Evolutionary conservation across 2,797 vertebrate genomes (phyloP).

Genomic region (Neosalanx taihuensis): DNA sequence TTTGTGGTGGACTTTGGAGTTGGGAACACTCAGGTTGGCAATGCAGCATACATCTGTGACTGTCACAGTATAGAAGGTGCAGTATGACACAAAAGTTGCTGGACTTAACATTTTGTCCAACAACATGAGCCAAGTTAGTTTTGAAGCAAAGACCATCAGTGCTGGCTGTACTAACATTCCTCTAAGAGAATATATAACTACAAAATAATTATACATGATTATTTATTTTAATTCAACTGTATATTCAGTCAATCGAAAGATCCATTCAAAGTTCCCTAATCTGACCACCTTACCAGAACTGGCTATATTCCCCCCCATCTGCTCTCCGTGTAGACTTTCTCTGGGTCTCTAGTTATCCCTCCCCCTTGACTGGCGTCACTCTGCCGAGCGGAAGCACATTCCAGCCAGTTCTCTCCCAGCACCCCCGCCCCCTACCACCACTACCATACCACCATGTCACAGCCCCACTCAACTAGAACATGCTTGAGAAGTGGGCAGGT

Average conservation of each 20-base stretch:
- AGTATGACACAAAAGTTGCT: background rate
- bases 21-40: too few relatives aligned
- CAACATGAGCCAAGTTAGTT: too few relatives aligned
- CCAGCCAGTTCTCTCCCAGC: conserved; percentile 45
- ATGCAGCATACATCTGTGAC: background rate
- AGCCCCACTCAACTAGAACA: conserved; percentile 14
- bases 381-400: conserved; percentile 55
- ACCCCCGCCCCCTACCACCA: conserved; percentile 10
- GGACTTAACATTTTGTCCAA: background rate
- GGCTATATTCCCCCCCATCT: conserved; percentile 7
- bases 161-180: too few relatives aligned
- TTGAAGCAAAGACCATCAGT: too few relatives aligned
- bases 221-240: background rate
- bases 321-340: conserved; percentile 17
- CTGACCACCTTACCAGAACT: background rate
- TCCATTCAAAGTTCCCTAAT: background rate
- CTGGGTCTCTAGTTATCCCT: background rate
- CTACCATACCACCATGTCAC: conserved; percentile 5
- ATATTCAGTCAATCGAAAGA: too few relatives aligned
- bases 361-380: conserved; percentile 33
- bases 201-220: background rate
- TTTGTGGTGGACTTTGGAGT: background rate
- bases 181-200: background rate
- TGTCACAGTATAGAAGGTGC: background rate
- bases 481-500: conserved; percentile 22